Conservation (phyloP, 1,140 invertebrate genomes). For the Lordiphosa collinella region DNA sequence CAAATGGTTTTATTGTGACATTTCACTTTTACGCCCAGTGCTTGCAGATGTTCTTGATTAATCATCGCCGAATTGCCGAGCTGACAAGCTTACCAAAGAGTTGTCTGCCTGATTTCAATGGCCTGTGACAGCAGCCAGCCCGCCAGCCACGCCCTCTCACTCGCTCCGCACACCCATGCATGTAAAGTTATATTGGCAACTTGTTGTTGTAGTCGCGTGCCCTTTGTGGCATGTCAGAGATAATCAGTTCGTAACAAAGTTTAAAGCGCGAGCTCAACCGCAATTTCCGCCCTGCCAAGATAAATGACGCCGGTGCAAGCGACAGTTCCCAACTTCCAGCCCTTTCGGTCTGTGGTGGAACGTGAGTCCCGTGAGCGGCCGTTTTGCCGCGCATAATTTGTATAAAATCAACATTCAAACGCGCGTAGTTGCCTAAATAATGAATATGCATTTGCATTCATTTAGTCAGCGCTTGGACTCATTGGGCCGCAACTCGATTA, state of each 20-base stretch:
- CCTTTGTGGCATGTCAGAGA: constrained; percentile 40
- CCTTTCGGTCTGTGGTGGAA: neutral
- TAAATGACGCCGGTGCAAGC: constrained; percentile 32
- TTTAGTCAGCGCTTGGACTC: constrained; percentile 1
- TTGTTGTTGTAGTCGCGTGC: constrained; percentile 19
- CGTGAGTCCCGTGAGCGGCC: constrained; percentile 21
- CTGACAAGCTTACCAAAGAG: constrained; percentile 43
- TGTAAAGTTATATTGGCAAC: constrained; percentile 36
- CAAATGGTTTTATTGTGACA: constrained; percentile 64
- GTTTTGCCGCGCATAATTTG: constrained; percentile 44
- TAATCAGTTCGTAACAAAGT: constrained; percentile 58
- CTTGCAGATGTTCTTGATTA: constrained; percentile 61
- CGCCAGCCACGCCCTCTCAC: constrained; percentile 2
- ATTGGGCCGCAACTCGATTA: constrained; percentile 26
- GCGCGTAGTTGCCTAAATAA: constrained; percentile 23
- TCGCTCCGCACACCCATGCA: neutral
- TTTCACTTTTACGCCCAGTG: constrained; percentile 60
- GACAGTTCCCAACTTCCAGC: constrained; percentile 1
- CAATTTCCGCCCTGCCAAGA: constrained; percentile 54
- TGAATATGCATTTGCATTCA: constrained; percentile 42
- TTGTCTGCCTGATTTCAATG: constrained; percentile 33
- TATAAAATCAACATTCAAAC: constrained; percentile 47
- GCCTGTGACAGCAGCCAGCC: constrained; percentile 33
- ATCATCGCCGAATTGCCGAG: constrained; percentile 45
- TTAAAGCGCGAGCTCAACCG: constrained; percentile 48